Percentiles rank a stretch among this genome's conserved stretches.
Evolutionary conservation across 2,113 vertebrate genomes (phyloP).

Genomic region (Zingel zingel): DNA sequence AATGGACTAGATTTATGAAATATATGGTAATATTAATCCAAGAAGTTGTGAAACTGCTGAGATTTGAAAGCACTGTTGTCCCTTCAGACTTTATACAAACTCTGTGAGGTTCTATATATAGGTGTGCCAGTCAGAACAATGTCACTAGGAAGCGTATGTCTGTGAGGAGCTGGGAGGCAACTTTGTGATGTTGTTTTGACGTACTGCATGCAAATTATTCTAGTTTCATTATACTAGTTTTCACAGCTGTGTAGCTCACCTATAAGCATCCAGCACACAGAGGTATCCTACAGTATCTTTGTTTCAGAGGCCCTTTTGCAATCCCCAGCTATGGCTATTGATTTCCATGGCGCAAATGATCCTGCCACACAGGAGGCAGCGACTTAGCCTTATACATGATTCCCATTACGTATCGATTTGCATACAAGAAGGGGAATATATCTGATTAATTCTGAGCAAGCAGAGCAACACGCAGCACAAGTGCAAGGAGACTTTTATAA

Average conservation of each 20-base stretch:
- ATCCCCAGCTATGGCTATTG: conserved; percentile 2
- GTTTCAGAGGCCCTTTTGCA: conserved; percentile 11
- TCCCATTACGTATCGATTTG: conserved; percentile 68
- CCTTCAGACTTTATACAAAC: not conserved
- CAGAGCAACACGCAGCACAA: not conserved
- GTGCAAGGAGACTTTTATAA: conserved; percentile 4
- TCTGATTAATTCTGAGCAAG: conserved; percentile 38
- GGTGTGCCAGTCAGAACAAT: conserved; percentile 17
- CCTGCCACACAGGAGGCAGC: conserved; percentile 34
- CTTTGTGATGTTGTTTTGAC: conserved; percentile 17
- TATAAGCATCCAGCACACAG: conserved; percentile 4
- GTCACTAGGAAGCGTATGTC: conserved; percentile 12
- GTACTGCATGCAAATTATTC: not conserved
- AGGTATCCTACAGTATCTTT: not conserved
- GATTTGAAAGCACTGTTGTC: conserved; percentile 12
- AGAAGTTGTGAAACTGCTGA: conserved; percentile 17
- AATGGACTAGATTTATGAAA: not conserved
- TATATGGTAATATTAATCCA: conserved; percentile 25
- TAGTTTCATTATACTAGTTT: not conserved
- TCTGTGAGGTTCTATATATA: conserved; percentile 30
- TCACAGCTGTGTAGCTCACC: not conserved
- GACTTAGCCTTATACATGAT: conserved; percentile 59
- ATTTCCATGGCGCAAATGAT: conserved; percentile 21
- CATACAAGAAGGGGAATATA: conserved; percentile 36
- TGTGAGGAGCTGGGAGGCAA: conserved; percentile 4